Evolutionary conservation across 2,797 vertebrate species (phyloP).

Genomic region (Cuculus canorus): DNA sequence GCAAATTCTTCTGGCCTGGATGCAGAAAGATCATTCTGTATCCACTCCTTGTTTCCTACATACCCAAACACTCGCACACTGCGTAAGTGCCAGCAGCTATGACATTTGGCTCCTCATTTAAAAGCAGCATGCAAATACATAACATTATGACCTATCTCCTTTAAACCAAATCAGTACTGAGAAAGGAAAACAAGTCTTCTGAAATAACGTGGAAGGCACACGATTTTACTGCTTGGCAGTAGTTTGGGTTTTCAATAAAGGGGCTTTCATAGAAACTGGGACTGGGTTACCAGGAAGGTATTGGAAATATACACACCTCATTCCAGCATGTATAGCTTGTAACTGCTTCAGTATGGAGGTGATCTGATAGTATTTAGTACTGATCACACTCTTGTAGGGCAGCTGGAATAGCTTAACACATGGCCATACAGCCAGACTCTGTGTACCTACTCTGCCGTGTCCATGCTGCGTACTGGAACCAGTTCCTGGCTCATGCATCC

Average conservation of each 20-base stretch:
- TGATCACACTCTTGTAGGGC: not conserved
- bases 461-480: not conserved
- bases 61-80: not conserved
- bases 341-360: not conserved
- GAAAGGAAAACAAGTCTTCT: not conserved
- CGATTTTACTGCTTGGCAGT: not conserved
- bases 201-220: not conserved
- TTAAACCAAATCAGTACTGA: not conserved
- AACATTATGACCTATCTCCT: not conserved
- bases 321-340: not conserved
- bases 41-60: not conserved
- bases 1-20: not conserved
- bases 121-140: not conserved
- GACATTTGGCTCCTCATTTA: not conserved
- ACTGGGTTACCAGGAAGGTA: not conserved
- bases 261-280: not conserved
- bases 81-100: not conserved
- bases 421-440: not conserved
- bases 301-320: not conserved
- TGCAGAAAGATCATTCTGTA: not conserved
- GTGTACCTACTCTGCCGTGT: not conserved
- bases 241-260: conserved; percentile 25
- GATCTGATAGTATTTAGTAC: not conserved
- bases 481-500: not conserved
- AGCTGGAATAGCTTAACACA: not conserved